Evolutionary conservation across 2,888 invertebrate genomes (phyloP), one percentile per base, ranked within the genome.

Genomic region (Cecidostiba fungosa): DNA sequence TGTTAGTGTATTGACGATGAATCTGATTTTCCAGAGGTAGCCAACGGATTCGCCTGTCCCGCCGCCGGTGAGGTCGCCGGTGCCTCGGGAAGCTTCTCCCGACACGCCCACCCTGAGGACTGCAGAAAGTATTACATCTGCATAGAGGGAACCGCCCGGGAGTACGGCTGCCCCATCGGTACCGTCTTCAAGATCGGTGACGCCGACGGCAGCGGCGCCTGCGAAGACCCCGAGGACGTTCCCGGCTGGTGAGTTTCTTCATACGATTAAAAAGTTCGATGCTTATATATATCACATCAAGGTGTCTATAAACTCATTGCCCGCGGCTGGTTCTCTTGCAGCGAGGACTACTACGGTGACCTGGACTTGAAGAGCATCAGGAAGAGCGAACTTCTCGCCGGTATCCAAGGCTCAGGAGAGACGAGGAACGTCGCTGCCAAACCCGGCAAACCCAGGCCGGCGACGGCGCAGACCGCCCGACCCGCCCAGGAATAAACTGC

Each of bases 321-420:
- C 23, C 62, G 12, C 26, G 26, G 10, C 8, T 62, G 19, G 10
- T 5, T 70, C 69, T 70, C n/a, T n/a, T 12, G 1, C 97, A 98
- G 98, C 95, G 98, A 98, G 96, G 98, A 98, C 96, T 98, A 98
- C 96, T 98, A 98, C 93, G 98, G 98, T 90, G 98, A 98, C 94
- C 95, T 98, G 96, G 98, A 98, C 94, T 95, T 98, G 95, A 98
- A 98, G 96, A 96, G 96, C 95, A 97, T 98, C 96, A 96, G 97
- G 95, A 98, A 98, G 96, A 97, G 97, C 94, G 98, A 98, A 94
- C 96, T 98, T 91, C 95, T 97, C 93, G 95, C 97, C 91, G 98
- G 98, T 91, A 95, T 97, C 91, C 95, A 95, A 91, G 78, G 87
- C 87, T 95, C 95, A 90, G 95, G 95, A 90, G 94, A 95, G 90